These are phyloP conservation scores for Rhyzopertha dominica DNA, from an alignment of 1,140 invertebrate genomes.

Conservation along the genomic window DNA sequence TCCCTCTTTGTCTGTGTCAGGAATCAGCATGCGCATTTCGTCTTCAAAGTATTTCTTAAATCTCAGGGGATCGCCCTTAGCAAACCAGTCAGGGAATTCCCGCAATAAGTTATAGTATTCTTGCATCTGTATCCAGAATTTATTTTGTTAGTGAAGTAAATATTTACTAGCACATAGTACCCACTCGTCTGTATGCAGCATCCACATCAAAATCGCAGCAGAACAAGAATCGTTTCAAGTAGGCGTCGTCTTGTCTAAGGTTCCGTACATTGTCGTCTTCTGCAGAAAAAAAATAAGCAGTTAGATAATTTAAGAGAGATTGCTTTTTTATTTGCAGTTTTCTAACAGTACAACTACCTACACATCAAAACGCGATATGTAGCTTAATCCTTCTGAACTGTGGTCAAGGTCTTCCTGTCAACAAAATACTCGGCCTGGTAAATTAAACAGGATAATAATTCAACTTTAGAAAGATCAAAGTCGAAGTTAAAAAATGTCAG, in stretches of 20 bases:
- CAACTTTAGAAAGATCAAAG: too few species aligned
- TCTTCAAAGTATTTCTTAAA: conserved; percentile 30
- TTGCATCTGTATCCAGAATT: conserved; percentile 34
- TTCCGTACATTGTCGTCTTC: conserved; percentile 16
- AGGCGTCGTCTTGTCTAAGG: conserved; percentile 32
- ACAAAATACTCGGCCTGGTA: too few species aligned
- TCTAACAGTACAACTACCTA: too few species aligned
- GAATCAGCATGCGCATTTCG: conserved; percentile 33
- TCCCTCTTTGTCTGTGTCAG: conserved; percentile 35
- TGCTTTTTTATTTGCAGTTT: too few species aligned
- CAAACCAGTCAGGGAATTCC: conserved; percentile 40
- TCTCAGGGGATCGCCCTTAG: conserved; percentile 25
- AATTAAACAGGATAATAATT: too few species aligned
- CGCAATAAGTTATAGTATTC: conserved; percentile 29
- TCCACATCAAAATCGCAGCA: conserved; percentile 33
- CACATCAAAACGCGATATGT: too few species aligned
- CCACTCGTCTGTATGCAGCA: conserved; percentile 36
- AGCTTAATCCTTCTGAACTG: too few species aligned
- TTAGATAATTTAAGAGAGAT: too few species aligned
- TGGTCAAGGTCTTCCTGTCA: too few species aligned
- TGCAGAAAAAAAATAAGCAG: too few species aligned
- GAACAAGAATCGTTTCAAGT: conserved; percentile 35
- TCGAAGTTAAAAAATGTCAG: too few species aligned
- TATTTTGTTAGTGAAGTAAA: conserved; percentile 7
- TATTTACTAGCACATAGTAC: conserved; percentile 9